Evolutionary conservation across 2,888 invertebrate species (phyloP).

Genomic region (Torymus texanus): DNA sequence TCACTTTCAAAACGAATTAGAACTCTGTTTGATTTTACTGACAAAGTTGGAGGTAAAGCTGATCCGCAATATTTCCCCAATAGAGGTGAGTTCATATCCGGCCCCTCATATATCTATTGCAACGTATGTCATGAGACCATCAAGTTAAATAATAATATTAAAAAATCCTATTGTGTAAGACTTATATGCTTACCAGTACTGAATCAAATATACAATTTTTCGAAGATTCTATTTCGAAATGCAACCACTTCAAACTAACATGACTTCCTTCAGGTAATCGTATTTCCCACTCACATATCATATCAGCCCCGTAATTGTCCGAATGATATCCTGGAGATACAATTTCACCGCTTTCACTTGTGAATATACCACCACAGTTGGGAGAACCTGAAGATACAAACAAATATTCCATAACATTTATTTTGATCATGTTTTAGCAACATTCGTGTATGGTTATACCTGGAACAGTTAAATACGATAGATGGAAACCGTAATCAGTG

Average conservation of each 20-base stretch:
- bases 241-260: slow-evolving; percentile 81
- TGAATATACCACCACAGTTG: slow-evolving; percentile 88
- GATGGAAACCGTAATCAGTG: slow-evolving; percentile 89
- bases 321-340: slow-evolving; percentile 79
- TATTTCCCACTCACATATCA: slow-evolving; percentile 89
- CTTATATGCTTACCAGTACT: slow-evolving; percentile 77
- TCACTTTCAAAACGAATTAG: slow-evolving; percentile 81
- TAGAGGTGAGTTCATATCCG: slow-evolving; percentile 78
- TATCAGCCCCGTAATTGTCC: slow-evolving; percentile 77
- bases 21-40: slow-evolving; percentile 78
- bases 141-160: neutral
- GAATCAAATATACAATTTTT: slow-evolving; percentile 81
- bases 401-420: no score
- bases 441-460: slow-evolving; percentile 73
- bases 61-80: slow-evolving; percentile 87
- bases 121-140: neutral
- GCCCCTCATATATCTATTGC: slow-evolving; percentile 82
- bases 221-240: slow-evolving; percentile 81
- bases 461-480: slow-evolving; percentile 84
- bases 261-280: slow-evolving; percentile 80
- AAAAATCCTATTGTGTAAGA: no score
- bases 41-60: slow-evolving; percentile 78
- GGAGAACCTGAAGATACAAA: slow-evolving; percentile 78
- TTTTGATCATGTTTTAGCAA: no score
- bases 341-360: slow-evolving; percentile 80